Percentiles rank a stretch among this genome's conserved stretches.
These are phyloP conservation scores for Pipistrellus nathusii DNA, from an alignment of 2,797 vertebrate species.

Conservation along the genomic window DNA sequence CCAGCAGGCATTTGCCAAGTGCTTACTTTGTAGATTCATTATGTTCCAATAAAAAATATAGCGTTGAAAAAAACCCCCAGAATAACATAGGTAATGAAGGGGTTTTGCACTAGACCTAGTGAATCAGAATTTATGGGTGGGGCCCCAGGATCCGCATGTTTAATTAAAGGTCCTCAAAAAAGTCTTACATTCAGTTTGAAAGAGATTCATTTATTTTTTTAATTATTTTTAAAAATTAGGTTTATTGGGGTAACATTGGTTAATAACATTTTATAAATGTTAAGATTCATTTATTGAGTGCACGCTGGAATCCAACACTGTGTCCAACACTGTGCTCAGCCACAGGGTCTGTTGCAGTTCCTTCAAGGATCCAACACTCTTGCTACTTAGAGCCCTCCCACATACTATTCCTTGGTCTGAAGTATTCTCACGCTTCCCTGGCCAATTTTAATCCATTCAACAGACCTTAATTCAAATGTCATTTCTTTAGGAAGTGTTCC, in stretches of 20 bases:
- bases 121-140: not conserved
- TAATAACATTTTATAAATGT: not conserved
- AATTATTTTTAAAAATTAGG: not conserved
- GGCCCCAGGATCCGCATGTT: not conserved
- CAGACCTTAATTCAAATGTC: not conserved
- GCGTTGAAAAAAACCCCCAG: not conserved
- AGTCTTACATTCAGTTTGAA: constrained; percentile 8
- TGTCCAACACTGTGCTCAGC: not conserved
- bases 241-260: not conserved
- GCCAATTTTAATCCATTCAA: not conserved
- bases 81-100: not conserved
- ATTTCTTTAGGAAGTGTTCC: constrained; percentile 13
- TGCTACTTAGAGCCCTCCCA: not conserved
- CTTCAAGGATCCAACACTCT: not conserved
- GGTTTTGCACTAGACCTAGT: not conserved
- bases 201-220: not conserved
- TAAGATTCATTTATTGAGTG: not conserved
- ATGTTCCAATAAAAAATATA: constrained; percentile 57
- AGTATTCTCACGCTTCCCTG: not conserved
- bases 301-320: not conserved
- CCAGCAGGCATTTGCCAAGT: constrained; percentile 44
- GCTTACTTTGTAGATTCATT: constrained; percentile 29
- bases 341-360: not conserved
- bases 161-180: constrained; percentile 14
- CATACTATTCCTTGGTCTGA: not conserved